A percentile compares a stretch with the other conserved stretches of the same genome.
These are phyloP conservation scores for Odontocolon sp. DNA, from an alignment of 2,888 invertebrate genomes.

Conservation along the genomic window DNA sequence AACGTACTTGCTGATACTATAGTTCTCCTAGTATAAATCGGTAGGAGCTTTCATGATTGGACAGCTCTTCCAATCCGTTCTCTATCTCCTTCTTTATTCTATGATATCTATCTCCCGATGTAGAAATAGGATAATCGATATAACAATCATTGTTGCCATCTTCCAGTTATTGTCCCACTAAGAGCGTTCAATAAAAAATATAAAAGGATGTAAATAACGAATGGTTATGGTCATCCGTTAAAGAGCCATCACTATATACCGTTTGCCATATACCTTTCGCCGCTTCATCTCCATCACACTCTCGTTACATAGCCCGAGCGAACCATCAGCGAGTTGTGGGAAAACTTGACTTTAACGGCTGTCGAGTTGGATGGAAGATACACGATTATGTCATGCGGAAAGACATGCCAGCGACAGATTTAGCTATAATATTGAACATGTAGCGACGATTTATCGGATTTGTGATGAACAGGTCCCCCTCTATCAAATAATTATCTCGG, in stretches of 20 bases:
- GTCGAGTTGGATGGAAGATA: constrained; percentile 11
- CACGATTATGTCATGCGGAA: background rate
- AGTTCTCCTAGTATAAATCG: constrained; percentile 34
- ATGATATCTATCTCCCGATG: too few species aligned
- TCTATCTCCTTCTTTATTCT: background rate
- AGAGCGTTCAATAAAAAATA: too few species aligned
- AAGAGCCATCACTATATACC: background rate
- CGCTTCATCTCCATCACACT: background rate
- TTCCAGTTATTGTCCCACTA: too few species aligned
- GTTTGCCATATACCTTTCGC: background rate
- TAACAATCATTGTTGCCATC: too few species aligned
- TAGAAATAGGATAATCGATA: too few species aligned
- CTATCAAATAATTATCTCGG: too few species aligned
- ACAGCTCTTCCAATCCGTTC: constrained; percentile 15
- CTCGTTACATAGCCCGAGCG: background rate
- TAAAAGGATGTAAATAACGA: too few species aligned
- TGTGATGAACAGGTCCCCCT: too few species aligned
- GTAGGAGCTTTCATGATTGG: constrained; percentile 41
- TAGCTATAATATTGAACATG: background rate
- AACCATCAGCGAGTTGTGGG: background rate
- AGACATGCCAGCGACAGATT: background rate
- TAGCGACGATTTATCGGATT: background rate
- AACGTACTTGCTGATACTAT: constrained; percentile 53
- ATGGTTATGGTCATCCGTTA: too few species aligned
- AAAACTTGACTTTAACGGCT: constrained; percentile 49